phyloP scores from a whole-genome alignment of 2,888 invertebrate genomes.

The Diloba caeruleocephala region DNA sequence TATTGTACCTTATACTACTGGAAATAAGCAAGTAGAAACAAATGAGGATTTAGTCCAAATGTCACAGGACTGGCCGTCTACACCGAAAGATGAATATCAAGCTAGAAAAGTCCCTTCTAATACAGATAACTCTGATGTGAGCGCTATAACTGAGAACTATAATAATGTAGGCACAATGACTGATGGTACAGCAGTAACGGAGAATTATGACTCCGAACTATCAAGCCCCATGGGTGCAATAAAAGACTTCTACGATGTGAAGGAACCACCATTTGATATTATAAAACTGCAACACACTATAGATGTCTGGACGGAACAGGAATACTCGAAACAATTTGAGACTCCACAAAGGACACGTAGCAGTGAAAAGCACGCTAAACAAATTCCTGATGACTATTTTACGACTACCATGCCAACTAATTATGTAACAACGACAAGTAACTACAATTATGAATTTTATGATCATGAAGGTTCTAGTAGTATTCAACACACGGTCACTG shows the following conservation, averaged over 20 bases:
- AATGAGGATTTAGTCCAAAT: slow-evolving; percentile 75
- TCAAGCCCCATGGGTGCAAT: slow-evolving; percentile 75
- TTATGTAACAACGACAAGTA: slow-evolving; percentile 69
- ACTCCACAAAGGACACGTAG: slow-evolving; percentile 85
- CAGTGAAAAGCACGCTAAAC: slow-evolving; percentile 91
- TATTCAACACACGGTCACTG: slow-evolving; percentile 77
- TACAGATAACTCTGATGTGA: slow-evolving; percentile 63
- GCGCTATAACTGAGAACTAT: slow-evolving; percentile 64
- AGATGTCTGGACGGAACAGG: slow-evolving; percentile 95
- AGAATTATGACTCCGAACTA: slow-evolving; percentile 86
- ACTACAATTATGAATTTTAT: slow-evolving; percentile 77
- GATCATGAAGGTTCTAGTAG: slow-evolving; percentile 86
- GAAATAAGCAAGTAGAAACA: slow-evolving; percentile 66
- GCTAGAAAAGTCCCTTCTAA: slow-evolving; percentile 85
- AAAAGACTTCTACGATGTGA: slow-evolving; percentile 80
- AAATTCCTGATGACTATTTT: slow-evolving; percentile 93
- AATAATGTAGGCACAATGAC: slow-evolving; percentile 68
- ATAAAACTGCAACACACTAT: slow-evolving; percentile 94
- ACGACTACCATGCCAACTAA: slow-evolving; percentile 89
- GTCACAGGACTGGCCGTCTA: slow-evolving; percentile 74
- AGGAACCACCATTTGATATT: slow-evolving; percentile 91
- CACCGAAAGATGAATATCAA: slow-evolving; percentile 75
- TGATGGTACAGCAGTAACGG: slow-evolving; percentile 71
- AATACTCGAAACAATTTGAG: slow-evolving; percentile 89
- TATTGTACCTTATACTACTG: slow-evolving; percentile 93